Base-by-base conservation (phyloP, 2,888 invertebrate species). In the Entomobrya multifasciata region DNA sequence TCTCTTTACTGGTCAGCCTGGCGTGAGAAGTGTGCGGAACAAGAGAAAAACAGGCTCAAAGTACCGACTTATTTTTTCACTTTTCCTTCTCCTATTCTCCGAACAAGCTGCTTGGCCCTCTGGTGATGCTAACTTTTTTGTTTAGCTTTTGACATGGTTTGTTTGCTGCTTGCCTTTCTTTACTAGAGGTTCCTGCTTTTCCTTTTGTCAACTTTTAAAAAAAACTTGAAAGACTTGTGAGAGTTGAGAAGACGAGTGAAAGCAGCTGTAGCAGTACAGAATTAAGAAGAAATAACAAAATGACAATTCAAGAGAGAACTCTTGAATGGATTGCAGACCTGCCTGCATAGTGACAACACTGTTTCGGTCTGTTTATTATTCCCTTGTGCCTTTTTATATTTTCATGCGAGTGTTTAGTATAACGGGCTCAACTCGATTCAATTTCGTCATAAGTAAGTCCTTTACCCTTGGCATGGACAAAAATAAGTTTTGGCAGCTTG, bases 351-450 rank as follows among this genome's bases (percentile, higher is more conserved):
- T n/a, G n/a, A n/a, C n/a, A n/a, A n/a, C n/a, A n/a, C n/a, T n/a
- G n/a, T n/a, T n/a, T n/a, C n/a, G 17, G 22, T 22, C 44, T 60
- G 17, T 78, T 78, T 78, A 78, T 78, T 78, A 78, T 78, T 78
- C 78, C 78, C 78, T 47, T 17, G 78, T 78, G 78, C 25, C 78
- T 25, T 62, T 62, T 78, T 78, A 78, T 78, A 78, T 60, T 78
- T 78, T 78, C 77, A 60, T 77, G 77, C n/a, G 27, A 44, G 41
- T 67, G 67, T 22, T 20, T n/a, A n/a, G n/a, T 36, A 17, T 20
- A 44, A 62, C 22, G 25, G 78, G 30, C 25, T 44, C 67, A 67
- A 67, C 62, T 78, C 62, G 25, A 60, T 78, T 78, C 78, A 62
- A 62, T 62, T 78, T 41, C 41, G 41, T 60, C 44, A 78, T 78